Conservation (phyloP, 1,140 invertebrate species). For the Branchinecta lynchi region DNA sequence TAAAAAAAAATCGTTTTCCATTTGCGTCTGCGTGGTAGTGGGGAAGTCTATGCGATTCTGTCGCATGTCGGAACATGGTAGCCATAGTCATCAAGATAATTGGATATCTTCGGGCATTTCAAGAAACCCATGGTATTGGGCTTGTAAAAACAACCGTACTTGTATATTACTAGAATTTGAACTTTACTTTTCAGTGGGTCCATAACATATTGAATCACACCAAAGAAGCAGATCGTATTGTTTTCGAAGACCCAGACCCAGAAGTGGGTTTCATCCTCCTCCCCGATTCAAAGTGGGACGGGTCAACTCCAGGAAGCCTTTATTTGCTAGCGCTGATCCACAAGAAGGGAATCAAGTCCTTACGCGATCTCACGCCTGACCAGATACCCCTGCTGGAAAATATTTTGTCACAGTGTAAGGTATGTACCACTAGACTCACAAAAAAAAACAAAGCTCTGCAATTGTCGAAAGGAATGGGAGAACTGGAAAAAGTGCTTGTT, state of each 20-base stretch:
- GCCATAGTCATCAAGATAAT: no score
- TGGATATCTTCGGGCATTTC: no score
- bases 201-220: constrained; percentile 87
- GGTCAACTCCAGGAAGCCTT: constrained; percentile 51
- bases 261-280: constrained; percentile 69
- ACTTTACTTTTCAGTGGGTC: constrained; percentile 61
- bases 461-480: no score
- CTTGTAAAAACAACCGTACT: no score
- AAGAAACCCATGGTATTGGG: no score
- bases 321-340: constrained; percentile 68
- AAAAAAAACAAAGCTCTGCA: no score
- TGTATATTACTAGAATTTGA: no score
- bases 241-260: constrained; percentile 61
- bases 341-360: constrained; percentile 52
- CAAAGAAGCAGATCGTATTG: constrained; percentile 67
- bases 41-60: no score
- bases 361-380: constrained; percentile 57
- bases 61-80: no score
- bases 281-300: constrained; percentile 90
- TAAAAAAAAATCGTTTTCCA: no score
- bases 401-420: constrained; percentile 50
- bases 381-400: constrained; percentile 73
- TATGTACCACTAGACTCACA: constrained; percentile 36
- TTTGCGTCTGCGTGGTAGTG: no score
- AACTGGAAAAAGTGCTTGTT: no score